Conservation (phyloP, 2,113 vertebrate species). For the Heliornis fulica region DNA sequence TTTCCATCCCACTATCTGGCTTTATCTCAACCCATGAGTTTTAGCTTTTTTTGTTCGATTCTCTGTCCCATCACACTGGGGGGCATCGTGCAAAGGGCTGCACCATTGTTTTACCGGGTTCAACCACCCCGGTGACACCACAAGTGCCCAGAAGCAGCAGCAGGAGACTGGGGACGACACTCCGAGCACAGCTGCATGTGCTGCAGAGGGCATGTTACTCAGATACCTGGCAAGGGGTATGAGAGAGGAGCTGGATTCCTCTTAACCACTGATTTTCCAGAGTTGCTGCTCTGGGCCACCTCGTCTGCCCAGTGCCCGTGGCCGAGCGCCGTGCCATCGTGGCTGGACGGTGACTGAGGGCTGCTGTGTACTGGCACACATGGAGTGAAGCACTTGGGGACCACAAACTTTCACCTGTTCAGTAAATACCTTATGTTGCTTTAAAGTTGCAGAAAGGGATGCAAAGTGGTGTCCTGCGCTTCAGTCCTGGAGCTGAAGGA, state of each 20-base stretch:
- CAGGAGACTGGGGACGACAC: fast-evolving
- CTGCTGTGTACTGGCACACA: fast-evolving
- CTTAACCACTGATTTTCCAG: not conserved
- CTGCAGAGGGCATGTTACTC: fast-evolving
- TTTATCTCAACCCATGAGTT: no score
- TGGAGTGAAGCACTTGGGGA: fast-evolving
- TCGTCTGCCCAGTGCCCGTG: fast-evolving
- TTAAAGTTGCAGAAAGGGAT: not conserved
- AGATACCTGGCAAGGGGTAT: not conserved
- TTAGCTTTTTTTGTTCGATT: no score
- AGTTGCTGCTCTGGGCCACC: not conserved
- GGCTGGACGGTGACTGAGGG: fast-evolving
- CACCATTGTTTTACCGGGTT: no score
- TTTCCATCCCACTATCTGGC: no score
- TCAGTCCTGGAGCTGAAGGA: not conserved
- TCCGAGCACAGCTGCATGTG: not conserved
- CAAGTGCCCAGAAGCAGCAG: not conserved
- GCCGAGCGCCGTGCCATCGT: fast-evolving
- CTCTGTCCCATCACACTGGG: no score
- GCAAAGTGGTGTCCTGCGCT: not conserved
- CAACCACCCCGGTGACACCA: not conserved
- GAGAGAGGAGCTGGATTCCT: not conserved
- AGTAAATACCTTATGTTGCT: fast-evolving
- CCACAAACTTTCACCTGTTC: fast-evolving
- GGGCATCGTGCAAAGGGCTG: no score